Evolutionary conservation across 2,888 invertebrate species (phyloP).

Genomic region (Trichogramma evanescens): DNA sequence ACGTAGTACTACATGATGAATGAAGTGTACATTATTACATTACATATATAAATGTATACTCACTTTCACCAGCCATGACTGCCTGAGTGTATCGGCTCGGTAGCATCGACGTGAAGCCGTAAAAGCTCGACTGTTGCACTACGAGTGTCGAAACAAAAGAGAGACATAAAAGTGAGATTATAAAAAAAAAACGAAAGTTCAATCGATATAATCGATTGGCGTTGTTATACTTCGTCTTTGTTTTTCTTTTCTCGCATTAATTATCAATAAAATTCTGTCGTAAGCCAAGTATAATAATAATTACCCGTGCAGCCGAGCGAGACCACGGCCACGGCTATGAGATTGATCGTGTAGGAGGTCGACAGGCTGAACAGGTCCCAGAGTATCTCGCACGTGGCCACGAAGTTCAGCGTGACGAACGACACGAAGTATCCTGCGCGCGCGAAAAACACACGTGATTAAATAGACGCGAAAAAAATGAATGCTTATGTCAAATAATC

Average conservation of each 20-base stretch:
- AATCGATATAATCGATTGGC: not conserved
- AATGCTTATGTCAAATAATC: no score
- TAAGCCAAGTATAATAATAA: not conserved
- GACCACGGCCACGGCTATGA: conserved; percentile 76
- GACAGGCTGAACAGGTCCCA: conserved; percentile 72
- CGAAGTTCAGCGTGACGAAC: conserved; percentile 72
- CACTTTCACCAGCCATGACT: conserved; percentile 92
- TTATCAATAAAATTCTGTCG: not conserved
- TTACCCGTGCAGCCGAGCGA: conserved; percentile 79
- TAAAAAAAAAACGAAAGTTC: conserved; percentile 7
- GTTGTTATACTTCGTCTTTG: not conserved
- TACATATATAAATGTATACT: not conserved
- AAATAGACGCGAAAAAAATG: no score
- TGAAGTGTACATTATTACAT: no score
- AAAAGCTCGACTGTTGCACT: conserved; percentile 90
- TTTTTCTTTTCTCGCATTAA: not conserved
- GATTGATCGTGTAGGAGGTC: conserved; percentile 76
- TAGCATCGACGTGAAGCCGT: conserved; percentile 87
- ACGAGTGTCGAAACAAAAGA: conserved; percentile 15
- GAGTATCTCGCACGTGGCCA: conserved; percentile 79
- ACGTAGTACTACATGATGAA: not conserved
- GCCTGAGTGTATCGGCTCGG: conserved; percentile 87
- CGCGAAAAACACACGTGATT: no score
- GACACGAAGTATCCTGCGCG: conserved; percentile 74
- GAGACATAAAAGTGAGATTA: conserved; percentile 5